Evolutionary conservation across 2,888 invertebrate genomes (phyloP).

Genomic region (Neoaliturus tenellus): DNA sequence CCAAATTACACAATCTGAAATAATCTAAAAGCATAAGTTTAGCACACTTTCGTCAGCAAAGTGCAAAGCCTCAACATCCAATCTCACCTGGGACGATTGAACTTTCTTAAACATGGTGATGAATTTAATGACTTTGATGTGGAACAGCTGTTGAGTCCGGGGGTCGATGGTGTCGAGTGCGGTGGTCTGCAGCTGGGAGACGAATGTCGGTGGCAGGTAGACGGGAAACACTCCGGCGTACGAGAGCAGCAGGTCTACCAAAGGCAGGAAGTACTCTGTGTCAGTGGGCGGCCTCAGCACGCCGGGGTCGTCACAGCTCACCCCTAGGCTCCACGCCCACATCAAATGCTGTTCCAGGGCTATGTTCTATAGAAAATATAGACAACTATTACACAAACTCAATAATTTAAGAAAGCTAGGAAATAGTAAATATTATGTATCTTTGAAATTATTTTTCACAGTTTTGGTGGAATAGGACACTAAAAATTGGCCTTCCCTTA

Average conservation of each 20-base stretch:
- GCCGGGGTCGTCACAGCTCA: slow-evolving; percentile 28
- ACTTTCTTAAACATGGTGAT: slow-evolving; percentile 10
- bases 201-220: slow-evolving; percentile 15
- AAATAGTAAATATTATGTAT: too few species aligned
- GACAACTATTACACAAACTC: too few species aligned
- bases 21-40: too few species aligned
- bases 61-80: too few species aligned
- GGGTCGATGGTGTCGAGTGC: slow-evolving; percentile 20
- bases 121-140: slow-evolving; percentile 41
- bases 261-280: slow-evolving; percentile 39
- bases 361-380: slow-evolving; percentile 43
- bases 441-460: too few species aligned
- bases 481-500: too few species aligned
- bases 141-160: not conserved
- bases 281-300: slow-evolving; percentile 1
- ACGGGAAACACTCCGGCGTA: slow-evolving; percentile 28
- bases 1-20: too few species aligned
- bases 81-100: slow-evolving; percentile 29
- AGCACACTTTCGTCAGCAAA: too few species aligned
- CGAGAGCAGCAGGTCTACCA: slow-evolving; percentile 42
- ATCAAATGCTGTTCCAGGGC: slow-evolving; percentile 18
- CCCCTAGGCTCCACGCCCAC: slow-evolving; percentile 18
- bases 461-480: too few species aligned
- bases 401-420: too few species aligned
- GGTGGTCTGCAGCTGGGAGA: slow-evolving; percentile 34